A percentile compares a stretch with the other conserved stretches of the same genome.
These are phyloP conservation scores for Tenualosa thibaudeaui DNA, from an alignment of 2,797 vertebrate genomes.

Conservation along the genomic window DNA sequence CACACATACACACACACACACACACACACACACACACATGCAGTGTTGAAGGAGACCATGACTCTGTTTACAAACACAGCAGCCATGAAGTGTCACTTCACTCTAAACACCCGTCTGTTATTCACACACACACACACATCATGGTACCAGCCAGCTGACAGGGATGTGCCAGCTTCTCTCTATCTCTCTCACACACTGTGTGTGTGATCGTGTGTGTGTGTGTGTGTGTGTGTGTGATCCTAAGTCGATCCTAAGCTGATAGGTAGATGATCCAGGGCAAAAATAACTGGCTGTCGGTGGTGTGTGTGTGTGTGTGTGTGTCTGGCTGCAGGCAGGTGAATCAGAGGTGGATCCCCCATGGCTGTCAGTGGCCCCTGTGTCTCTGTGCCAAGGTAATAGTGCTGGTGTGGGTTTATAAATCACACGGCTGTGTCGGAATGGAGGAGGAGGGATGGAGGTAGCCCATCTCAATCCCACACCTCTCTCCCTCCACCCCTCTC, in stretches of 20 bases:
- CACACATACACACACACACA: neutral
- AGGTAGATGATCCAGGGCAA: no score
- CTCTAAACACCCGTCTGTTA: neutral
- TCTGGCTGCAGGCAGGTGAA: neutral
- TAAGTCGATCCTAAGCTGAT: no score
- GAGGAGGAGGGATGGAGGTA: no score
- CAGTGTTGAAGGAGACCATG: neutral
- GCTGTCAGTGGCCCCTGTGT: neutral
- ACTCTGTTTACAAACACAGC: neutral
- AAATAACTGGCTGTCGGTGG: no score
- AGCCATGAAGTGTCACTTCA: neutral
- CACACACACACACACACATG: neutral
- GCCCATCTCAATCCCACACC: no score
- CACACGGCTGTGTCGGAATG: no score
- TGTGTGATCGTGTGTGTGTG: neutral
- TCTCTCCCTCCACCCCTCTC: no score
- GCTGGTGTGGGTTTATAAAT: neutral
- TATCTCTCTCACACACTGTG: neutral
- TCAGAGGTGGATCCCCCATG: no score
- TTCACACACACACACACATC: neutral
- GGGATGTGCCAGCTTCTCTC: neutral
- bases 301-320: neutral
- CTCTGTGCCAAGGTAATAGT: neutral
- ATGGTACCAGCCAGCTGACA: neutral
- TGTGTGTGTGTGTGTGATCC: neutral